A percentile compares a stretch with the other conserved stretches of the same genome.
These are phyloP conservation scores for Euglossa dilemma DNA, from an alignment of 1,140 invertebrate species.

Conservation along the genomic window DNA sequence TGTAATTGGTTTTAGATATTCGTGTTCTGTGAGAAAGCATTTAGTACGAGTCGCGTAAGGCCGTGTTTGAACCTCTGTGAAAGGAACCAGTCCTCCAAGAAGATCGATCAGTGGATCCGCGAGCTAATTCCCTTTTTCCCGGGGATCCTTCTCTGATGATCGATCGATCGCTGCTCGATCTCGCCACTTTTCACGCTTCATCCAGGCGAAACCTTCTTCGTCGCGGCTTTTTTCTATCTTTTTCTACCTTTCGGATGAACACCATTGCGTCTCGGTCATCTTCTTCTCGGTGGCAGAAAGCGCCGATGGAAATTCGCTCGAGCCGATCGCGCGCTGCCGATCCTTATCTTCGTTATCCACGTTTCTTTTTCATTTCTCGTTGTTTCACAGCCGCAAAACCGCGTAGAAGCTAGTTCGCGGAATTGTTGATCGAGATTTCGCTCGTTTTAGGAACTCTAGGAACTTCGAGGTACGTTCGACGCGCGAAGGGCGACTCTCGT, in stretches of 20 bases:
- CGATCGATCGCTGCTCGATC: slow-evolving; percentile 2
- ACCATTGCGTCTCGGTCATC: slow-evolving; percentile 26
- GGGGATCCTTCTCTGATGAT: not conserved
- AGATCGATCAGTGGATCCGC: not conserved
- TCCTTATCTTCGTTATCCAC: too few species aligned
- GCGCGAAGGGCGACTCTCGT: slow-evolving; percentile 20
- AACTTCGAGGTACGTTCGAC: not conserved
- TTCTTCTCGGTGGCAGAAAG: slow-evolving; percentile 18
- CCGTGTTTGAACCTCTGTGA: not conserved
- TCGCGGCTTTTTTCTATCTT: slow-evolving; percentile 47
- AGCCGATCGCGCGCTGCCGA: not conserved
- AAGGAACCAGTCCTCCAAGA: not conserved
- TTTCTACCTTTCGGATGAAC: slow-evolving; percentile 57
- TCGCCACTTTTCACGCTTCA: not conserved
- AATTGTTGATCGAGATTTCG: not conserved
- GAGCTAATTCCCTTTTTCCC: not conserved
- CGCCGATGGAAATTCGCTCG: slow-evolving; percentile 24
- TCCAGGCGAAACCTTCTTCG: not conserved
- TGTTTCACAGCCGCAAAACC: not conserved
- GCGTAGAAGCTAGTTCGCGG: too few species aligned
- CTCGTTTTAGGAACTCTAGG: not conserved
- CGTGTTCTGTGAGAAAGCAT: not conserved
- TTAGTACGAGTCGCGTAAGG: not conserved
- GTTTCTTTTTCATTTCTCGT: not conserved
- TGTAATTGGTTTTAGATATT: not conserved